phyloP scores from a whole-genome alignment of 1,140 invertebrate genomes.

The Trypoxylus dichotomus region DNA sequence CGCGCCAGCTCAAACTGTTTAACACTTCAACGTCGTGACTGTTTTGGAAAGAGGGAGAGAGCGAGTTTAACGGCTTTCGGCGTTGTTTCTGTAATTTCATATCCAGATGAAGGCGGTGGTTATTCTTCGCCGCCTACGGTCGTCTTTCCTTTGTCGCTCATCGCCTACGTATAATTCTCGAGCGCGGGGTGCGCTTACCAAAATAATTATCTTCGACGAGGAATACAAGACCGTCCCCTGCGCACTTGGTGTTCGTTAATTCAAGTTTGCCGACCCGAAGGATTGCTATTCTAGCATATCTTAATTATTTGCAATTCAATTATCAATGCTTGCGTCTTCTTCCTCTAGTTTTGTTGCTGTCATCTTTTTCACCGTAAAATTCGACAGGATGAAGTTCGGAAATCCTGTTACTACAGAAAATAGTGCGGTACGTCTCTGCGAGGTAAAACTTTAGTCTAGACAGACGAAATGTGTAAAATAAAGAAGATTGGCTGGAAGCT shows the following conservation, averaged over 20 bases:
- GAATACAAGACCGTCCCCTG: not conserved
- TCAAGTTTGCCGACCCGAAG: not conserved
- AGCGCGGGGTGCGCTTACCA: not conserved
- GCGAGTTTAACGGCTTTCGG: not conserved
- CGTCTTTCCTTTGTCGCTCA: not conserved
- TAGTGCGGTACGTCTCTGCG: too few species aligned
- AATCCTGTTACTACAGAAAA: too few species aligned
- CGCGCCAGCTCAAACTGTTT: not conserved
- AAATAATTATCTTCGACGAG: conserved; percentile 6
- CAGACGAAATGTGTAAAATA: too few species aligned
- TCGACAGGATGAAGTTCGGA: not conserved
- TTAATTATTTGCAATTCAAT: not conserved
- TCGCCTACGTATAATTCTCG: not conserved
- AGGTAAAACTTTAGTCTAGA: too few species aligned
- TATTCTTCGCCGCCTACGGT: not conserved
- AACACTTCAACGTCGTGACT: not conserved
- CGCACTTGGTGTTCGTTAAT: not conserved
- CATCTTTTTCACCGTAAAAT: not conserved
- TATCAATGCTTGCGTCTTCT: not conserved
- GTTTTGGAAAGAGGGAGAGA: too few species aligned
- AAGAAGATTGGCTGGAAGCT: too few species aligned
- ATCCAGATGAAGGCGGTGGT: not conserved
- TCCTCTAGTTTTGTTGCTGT: not conserved
- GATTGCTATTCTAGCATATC: not conserved
- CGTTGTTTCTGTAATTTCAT: not conserved